These are phyloP conservation scores for Thalassophryne amazonica DNA, from an alignment of 2,797 vertebrate species.

Conservation along the genomic window DNA sequence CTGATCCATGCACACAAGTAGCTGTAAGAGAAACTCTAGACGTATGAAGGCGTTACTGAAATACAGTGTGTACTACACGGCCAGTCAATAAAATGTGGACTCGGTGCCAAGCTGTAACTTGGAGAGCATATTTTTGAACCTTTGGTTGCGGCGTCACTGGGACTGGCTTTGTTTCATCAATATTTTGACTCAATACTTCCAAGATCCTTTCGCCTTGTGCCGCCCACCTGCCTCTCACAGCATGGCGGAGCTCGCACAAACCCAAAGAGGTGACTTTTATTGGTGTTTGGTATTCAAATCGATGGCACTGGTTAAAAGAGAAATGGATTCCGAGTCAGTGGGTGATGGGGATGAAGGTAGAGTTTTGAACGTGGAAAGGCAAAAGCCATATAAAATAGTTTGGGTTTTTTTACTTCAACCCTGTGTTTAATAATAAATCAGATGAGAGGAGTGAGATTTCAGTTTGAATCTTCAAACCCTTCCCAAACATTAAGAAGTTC, in stretches of 20 bases:
- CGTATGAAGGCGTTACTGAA: slow-evolving; percentile 4
- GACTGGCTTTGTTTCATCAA: slow-evolving; percentile 63
- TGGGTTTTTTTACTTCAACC: slow-evolving; percentile 28
- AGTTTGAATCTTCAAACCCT: slow-evolving; percentile 16
- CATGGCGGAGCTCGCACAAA: slow-evolving; percentile 52
- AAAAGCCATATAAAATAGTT: slow-evolving; percentile 36
- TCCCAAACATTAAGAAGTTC: slow-evolving; percentile 33
- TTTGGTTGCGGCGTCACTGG: slow-evolving; percentile 46
- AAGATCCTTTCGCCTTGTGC: slow-evolving; percentile 35
- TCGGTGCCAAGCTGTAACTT: slow-evolving; percentile 47
- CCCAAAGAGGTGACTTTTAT: slow-evolving; percentile 63
- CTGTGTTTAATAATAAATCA: slow-evolving; percentile 54
- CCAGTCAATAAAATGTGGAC: slow-evolving; percentile 34
- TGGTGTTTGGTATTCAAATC: slow-evolving; percentile 72
- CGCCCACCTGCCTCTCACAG: slow-evolving; percentile 57
- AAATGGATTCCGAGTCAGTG: slow-evolving; percentile 44
- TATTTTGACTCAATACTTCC: slow-evolving; percentile 67
- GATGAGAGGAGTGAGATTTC: slow-evolving; percentile 13
- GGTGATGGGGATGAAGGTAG: slow-evolving; percentile 28
- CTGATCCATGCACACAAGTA: neutral
- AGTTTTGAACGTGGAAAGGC: slow-evolving; percentile 6
- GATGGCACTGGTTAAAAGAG: slow-evolving; percentile 49
- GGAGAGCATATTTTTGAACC: slow-evolving; percentile 48
- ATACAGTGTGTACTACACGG: slow-evolving; percentile 18
- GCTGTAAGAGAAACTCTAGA: neutral